phyloP scores from a whole-genome alignment of 2,113 vertebrate species.

The Cheirogaleus medius region DNA sequence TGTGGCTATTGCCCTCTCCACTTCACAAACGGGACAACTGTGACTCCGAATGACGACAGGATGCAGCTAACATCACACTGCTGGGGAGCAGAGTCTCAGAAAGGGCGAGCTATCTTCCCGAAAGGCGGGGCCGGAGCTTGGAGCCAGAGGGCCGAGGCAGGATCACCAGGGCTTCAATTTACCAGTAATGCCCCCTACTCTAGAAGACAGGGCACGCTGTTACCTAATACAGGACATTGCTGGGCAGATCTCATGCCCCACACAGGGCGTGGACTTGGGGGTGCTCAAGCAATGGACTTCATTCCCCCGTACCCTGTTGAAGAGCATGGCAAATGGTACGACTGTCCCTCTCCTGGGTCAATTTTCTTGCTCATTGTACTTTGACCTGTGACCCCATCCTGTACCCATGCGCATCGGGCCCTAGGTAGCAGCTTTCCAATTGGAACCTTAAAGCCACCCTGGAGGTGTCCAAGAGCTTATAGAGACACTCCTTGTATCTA shows the following conservation, averaged over 20 bases:
- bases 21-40: background rate
- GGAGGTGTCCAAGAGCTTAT: too few species aligned
- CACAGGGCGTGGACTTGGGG: background rate
- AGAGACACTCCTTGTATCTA: background rate
- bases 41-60: background rate
- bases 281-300: background rate
- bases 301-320: background rate
- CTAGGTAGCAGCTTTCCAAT: background rate
- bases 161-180: background rate
- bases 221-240: too few species aligned
- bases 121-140: background rate
- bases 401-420: background rate
- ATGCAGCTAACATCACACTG: background rate
- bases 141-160: background rate
- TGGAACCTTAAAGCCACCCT: background rate
- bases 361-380: background rate
- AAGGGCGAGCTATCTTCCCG: background rate
- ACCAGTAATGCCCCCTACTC: background rate
- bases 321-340: background rate
- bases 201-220: background rate
- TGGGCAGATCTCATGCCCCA: background rate
- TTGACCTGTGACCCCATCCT: background rate
- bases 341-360: background rate
- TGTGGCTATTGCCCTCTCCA: background rate
- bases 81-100: background rate